A percentile compares a stretch with the other conserved stretches of the same genome.
Conservation (phyloP, 2,113 vertebrate genomes). For the Lathamus discolor region DNA sequence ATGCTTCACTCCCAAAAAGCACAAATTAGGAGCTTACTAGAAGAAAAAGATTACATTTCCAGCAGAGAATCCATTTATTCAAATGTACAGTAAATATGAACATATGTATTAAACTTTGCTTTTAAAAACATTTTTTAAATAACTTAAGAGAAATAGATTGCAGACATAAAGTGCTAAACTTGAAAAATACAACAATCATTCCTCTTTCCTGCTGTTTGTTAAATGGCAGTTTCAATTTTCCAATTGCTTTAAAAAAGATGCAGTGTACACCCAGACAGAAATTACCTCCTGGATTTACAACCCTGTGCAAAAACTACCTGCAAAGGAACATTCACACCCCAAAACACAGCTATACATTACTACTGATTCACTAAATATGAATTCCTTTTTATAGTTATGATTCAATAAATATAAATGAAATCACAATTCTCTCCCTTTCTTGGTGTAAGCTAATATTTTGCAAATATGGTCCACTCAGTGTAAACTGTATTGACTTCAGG, state of each 20-base stretch:
- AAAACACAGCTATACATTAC: conserved; percentile 2
- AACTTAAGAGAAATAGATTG: not conserved
- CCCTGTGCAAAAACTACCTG: conserved; percentile 37
- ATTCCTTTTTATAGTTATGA: not conserved
- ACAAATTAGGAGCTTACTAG: conserved; percentile 10
- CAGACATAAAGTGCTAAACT: conserved; percentile 5
- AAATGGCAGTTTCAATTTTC: conserved; percentile 32
- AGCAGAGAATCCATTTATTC: conserved; percentile 8
- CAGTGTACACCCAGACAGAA: not conserved
- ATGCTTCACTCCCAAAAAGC: not conserved
- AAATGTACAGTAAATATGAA: not conserved
- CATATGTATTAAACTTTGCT: not conserved
- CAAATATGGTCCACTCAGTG: conserved; percentile 62
- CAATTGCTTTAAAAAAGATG: conserved; percentile 10
- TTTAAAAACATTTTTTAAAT: not conserved
- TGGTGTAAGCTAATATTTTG: conserved; percentile 23
- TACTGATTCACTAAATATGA: not conserved
- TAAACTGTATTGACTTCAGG: conserved; percentile 60
- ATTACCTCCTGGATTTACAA: conserved; percentile 14
- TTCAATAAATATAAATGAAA: conserved; percentile 23
- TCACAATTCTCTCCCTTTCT: conserved; percentile 7
- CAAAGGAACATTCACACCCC: not conserved
- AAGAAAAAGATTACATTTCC: not conserved
- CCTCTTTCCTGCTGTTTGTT: not conserved
- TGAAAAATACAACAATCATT: not conserved